A percentile compares a stretch with the other conserved stretches of the same genome.
Conservation (phyloP, 2,113 vertebrate genomes). For the Onychorhynchus coronatus region DNA sequence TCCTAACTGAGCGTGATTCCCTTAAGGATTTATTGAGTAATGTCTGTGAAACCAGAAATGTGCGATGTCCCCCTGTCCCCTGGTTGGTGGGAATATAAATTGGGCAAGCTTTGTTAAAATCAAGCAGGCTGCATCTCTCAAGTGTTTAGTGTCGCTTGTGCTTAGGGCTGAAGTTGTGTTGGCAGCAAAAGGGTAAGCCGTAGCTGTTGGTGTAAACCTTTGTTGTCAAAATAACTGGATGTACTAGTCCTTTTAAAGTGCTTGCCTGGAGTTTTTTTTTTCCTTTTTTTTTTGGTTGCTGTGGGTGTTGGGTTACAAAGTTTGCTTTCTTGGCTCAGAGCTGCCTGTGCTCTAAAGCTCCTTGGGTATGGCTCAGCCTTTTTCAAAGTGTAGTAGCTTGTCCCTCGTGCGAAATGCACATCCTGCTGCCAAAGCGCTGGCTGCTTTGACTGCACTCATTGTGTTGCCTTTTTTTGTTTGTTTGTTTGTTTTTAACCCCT, state of each 20-base stretch:
- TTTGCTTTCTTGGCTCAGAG: constrained; percentile 3
- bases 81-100: not conserved
- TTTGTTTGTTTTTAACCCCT: not conserved
- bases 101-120: not conserved
- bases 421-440: not conserved
- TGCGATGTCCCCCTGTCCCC: rapidly evolving
- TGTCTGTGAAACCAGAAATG: not conserved
- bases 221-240: constrained; percentile 4
- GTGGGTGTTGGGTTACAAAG: not conserved
- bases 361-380: not conserved
- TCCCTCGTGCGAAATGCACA: not conserved
- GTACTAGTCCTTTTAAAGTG: not conserved
- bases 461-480: not conserved
- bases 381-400: not conserved
- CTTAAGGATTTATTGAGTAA: not conserved
- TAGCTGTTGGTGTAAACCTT: constrained; percentile 2
- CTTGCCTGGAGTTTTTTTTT: not conserved
- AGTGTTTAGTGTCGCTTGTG: not conserved
- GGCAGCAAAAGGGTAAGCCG: not conserved
- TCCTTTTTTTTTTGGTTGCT: not conserved
- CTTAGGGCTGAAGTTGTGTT: not conserved
- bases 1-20: not conserved
- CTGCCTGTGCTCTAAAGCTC: not conserved
- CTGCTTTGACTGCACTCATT: not conserved
- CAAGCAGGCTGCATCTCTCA: not conserved